Evolutionary conservation across 1,140 invertebrate species (phyloP), one percentile per base, ranked within the genome.

Genomic region (Carcinoscorpius rotundicauda): DNA sequence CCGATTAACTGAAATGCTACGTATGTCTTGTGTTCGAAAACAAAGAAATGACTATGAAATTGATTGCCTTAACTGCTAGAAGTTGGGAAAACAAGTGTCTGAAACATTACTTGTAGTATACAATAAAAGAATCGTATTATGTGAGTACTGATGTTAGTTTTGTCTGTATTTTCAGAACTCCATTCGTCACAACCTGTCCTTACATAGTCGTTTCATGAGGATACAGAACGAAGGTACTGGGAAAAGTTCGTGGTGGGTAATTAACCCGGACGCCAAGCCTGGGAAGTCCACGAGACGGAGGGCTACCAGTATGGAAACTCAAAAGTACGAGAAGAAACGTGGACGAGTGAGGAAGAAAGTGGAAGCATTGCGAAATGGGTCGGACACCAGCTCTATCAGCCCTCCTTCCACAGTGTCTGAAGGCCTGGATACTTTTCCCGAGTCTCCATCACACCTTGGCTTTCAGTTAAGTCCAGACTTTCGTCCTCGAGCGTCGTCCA

Each of bases 161-260:
- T 72, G 75, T 71, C 74, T 77, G 76, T 72, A 77, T 72, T 87
- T 87, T 60, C 86, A 99, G 97, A 99, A 99, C 79, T 99, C 97
- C 10, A 99, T 99, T 75, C 86, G 97, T 66, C 97, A 99, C 82
- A 99, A 99, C 79, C 81, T 99, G 69, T 98, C 96, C 49, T 82
- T 99, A 49, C 97, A 99, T 83, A 98, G 93, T 79, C 87, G 95
- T 60, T 99, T 99, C 78, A 98, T 98, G 91, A 83, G 96, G 60
- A 93, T 99, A 4, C 97, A 98, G 76, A 99, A 99, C 78, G 96
- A 99, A 77, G 96, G 96, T 6, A 98, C 97, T 0, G 97, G 97
- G 6, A 99, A 99, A 77, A 97, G 92, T 60, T 98, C 93, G 0
- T 99, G 97, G 97, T 99, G 97, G 97, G 96, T 98, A 85, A 89